Conservation (phyloP, 2,888 invertebrate genomes). For the Pandemis corylana region DNA sequence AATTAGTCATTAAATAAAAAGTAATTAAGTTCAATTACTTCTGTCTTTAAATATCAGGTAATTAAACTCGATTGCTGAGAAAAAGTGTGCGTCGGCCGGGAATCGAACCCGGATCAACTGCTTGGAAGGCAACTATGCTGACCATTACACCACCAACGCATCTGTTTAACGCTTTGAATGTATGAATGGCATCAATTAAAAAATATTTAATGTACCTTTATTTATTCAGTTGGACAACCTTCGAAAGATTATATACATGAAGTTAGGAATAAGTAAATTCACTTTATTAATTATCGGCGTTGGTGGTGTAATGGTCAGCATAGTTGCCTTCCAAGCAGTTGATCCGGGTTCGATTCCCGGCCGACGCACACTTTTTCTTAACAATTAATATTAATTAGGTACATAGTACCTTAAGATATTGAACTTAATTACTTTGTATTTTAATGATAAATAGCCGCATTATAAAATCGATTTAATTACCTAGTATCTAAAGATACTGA, state of each 20-base stretch:
- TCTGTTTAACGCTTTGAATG: background rate
- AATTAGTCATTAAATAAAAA: no score
- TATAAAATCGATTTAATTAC: no score
- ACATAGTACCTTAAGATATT: background rate
- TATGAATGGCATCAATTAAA: background rate
- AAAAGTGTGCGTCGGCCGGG: slow-evolving; percentile 63
- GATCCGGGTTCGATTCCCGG: slow-evolving; percentile 86
- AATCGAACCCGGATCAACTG: slow-evolving; percentile 86
- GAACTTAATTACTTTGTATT: slow-evolving; percentile 9
- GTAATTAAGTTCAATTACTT: background rate
- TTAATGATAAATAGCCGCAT: no score
- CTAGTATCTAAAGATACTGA: no score
- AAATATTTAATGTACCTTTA: background rate
- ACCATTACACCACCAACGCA: slow-evolving; percentile 78
- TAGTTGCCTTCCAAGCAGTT: slow-evolving; percentile 86
- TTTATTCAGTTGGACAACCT: background rate
- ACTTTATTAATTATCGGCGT: background rate
- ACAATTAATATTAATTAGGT: background rate
- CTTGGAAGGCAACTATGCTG: slow-evolving; percentile 86
- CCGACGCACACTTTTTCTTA: slow-evolving; percentile 68
- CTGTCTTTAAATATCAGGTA: background rate
- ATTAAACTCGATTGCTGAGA: background rate
- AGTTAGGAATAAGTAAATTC: background rate
- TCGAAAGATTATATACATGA: background rate
- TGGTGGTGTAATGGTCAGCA: slow-evolving; percentile 71